A percentile compares a stretch with the other conserved stretches of the same genome.
phyloP scores from a whole-genome alignment of 2,797 vertebrate species.

The Varecia variegata region DNA sequence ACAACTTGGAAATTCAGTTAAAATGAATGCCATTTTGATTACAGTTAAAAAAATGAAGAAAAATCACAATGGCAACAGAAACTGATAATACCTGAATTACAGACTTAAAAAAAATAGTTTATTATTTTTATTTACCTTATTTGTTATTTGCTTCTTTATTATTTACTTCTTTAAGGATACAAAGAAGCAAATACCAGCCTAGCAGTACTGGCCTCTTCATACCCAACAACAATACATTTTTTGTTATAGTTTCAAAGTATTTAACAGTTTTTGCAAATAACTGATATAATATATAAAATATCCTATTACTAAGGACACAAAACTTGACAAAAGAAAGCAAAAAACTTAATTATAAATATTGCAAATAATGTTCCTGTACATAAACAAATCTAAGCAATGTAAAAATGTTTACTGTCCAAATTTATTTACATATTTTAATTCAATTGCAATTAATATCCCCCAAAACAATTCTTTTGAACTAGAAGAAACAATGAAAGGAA shows the following conservation, averaged over 20 bases:
- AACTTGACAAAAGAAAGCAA: neutral
- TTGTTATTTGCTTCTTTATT: neutral
- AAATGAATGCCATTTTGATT: neutral
- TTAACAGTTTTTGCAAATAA: neutral
- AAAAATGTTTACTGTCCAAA: neutral
- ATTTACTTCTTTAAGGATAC: neutral
- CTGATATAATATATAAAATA: neutral
- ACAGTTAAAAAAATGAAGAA: neutral
- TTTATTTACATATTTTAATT: neutral
- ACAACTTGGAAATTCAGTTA: neutral
- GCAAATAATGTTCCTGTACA: neutral
- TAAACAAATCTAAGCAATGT: neutral
- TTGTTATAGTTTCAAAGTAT: neutral
- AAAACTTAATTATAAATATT: neutral
- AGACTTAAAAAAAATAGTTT: neutral
- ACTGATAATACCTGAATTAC: neutral
- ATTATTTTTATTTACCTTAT: neutral
- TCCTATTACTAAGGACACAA: neutral
- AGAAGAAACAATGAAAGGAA: neutral
- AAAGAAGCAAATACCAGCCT: neutral
- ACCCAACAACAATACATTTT: neutral
- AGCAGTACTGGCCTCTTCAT: neutral
- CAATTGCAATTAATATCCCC: neutral
- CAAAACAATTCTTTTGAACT: neutral
- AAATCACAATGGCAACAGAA: neutral